Evolutionary conservation across 1,140 invertebrate genomes (phyloP), one percentile per base, ranked within the genome.

Genomic region (Telenomus remus): DNA sequence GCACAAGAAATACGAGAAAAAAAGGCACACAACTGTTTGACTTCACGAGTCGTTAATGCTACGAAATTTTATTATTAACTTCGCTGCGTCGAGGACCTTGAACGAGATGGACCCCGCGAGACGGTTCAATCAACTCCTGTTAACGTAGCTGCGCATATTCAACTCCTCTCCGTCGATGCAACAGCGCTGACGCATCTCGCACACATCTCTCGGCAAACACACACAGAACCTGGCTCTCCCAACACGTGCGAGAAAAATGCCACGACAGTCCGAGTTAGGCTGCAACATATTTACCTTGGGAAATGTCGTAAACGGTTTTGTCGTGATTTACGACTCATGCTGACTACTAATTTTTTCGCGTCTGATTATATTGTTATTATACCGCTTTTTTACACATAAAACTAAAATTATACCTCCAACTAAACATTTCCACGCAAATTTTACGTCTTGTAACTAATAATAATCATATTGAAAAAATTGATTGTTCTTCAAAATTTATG

Each of bases 91-190:
- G 56, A 66, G 70, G 70, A 78, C 70, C 76, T 70, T 78, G 76
- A 78, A 78, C 76, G 66, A 66, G 70, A 78, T 73, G 70, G 70
- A 70, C 54, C 65, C 66, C 76, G 76, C 70, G 70, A 78, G 76
- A 78, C 76, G 76, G 76, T 78, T 78, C 70, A 78, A 78, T 78
- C 70, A 78, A 78, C 76, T 73, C 69, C 76, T 78, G 70, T 78
- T 78, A 74, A 74, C 75, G 43, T 78, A 73, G 76, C 76, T 70
- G 76, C 64, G 76, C 76, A 70, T 70, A 73, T 78, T 70, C 65
- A 66, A 55, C 70, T 59, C 56, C 27, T 59, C 56, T 37, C 34
- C 46, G 56, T 64, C 65, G 65, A 68, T 73, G 76, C 76, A 77
- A 72, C 70, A 16, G 35, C 70, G 59, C 69, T 77, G 75, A 77